Evolutionary conservation across 2,113 vertebrate genomes (phyloP).

Genomic region (Dromas ardeola): DNA sequence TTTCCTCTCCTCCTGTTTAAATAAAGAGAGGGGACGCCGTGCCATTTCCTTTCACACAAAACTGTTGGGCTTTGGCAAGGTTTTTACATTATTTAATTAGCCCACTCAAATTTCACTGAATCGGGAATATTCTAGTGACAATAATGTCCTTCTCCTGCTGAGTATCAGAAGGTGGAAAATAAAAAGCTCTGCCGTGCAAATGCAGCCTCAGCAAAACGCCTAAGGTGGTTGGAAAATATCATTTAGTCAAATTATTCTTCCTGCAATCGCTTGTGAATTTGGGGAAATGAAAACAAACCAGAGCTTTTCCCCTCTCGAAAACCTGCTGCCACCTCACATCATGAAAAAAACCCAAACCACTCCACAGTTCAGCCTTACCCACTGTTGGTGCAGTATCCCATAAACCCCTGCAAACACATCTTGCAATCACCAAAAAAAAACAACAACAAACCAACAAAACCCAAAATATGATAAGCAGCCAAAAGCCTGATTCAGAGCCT

Average conservation of each 20-base stretch:
- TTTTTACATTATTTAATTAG: slow-evolving; percentile 64
- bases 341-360: background rate
- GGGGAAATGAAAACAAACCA: background rate
- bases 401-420: background rate
- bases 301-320: background rate
- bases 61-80: slow-evolving; percentile 42
- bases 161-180: slow-evolving; percentile 54
- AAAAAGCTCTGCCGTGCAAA: slow-evolving; percentile 57
- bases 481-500: background rate
- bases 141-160: slow-evolving; percentile 55
- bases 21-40: background rate
- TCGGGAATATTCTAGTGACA: slow-evolving; percentile 57
- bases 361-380: background rate
- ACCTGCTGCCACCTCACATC: background rate
- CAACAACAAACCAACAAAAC: background rate
- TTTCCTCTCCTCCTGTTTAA: slow-evolving; percentile 27
- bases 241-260: slow-evolving; percentile 30
- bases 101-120: slow-evolving; percentile 57
- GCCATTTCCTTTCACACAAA: slow-evolving; percentile 15
- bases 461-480: background rate
- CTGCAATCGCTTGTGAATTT: background rate
- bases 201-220: slow-evolving; percentile 40
- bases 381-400: background rate
- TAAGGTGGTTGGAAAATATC: slow-evolving; percentile 28
- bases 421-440: background rate